phyloP scores from a whole-genome alignment of 2,888 invertebrate species.

The Clistopyga incitator region DNA sequence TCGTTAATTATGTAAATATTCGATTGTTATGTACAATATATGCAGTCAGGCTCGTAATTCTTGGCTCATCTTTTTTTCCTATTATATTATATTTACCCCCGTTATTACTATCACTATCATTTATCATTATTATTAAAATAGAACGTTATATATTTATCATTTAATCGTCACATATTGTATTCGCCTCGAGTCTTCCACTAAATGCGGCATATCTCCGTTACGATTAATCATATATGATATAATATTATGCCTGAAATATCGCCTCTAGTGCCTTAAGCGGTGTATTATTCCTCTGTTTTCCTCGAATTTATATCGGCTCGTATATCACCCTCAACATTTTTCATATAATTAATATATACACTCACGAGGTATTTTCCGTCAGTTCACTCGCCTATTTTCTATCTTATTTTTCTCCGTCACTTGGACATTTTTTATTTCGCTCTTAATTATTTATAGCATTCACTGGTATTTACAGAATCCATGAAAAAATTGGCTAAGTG shows the following conservation, averaged over 20 bases:
- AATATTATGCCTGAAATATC: constrained; percentile 26
- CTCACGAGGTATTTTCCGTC: no score
- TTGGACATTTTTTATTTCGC: no score
- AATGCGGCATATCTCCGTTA: constrained; percentile 28
- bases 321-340: not conserved
- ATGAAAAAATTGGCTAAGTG: no score
- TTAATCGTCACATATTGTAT: constrained; percentile 32
- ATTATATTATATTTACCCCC: constrained; percentile 56
- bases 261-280: constrained; percentile 49
- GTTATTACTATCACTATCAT: constrained; percentile 59
- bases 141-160: constrained; percentile 39
- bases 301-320: not conserved
- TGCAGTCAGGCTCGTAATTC: not conserved
- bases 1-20: constrained; percentile 31
- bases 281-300: constrained; percentile 32
- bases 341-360: no score
- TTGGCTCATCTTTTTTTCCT: constrained; percentile 51
- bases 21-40: constrained; percentile 34
- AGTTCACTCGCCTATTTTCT: no score
- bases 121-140: constrained; percentile 54
- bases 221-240: constrained; percentile 37
- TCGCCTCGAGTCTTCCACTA: constrained; percentile 42
- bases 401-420: no score
- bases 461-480: no score
- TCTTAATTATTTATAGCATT: no score